Evolutionary conservation across 2,888 invertebrate genomes (phyloP), one percentile per base, ranked within the genome.

Genomic region (Euplexia lucipara): DNA sequence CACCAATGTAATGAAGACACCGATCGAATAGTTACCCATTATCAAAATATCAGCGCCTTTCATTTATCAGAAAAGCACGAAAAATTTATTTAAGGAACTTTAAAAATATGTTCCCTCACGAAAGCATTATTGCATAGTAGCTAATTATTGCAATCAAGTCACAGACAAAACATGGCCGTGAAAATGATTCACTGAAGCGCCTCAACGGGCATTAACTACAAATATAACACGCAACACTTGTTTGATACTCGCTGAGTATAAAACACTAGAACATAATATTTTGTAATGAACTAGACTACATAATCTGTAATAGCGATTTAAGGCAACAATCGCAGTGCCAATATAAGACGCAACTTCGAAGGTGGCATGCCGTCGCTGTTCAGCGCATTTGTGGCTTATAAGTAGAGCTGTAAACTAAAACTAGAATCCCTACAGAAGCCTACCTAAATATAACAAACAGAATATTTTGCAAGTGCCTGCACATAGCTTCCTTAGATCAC

Each of bases 381-480:
- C 44, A 56, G 45, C 53, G 68, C 59, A 37, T 52, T 39, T 30
- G 34, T 45, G 32, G 53, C 39, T 42, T 48, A 34, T 35, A 58
- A 45, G 44, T 57, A 73, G 69, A 69, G 47, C 44, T 42, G 61
- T 65, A 32, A 74, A 77, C 61, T 82, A 67, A 67, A 70, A n/a
- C 70, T 75, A 81, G 54, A 45, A 58, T 67, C 44, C 70, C 68
- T 79, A 79, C 20, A 14, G 59, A 67, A 59, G 54, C 57, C 51
- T 74, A 77, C 64, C 64, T 66, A 72, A 75, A 60, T 83, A 88
- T 88, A 92, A 92, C 92, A 74, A 91, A 90, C 86, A 92, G 91
- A 93, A 93, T 92, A 93, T 93, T 93, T 93, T 92, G 92, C 92
- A 93, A 91, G 79, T 82, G 81, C 77, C 73, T 81, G 71, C 71